A percentile compares a stretch with the other conserved stretches of the same genome.
These are phyloP conservation scores for Calameuta pallipes DNA, from an alignment of 2,888 invertebrate genomes.

Conservation along the genomic window DNA sequence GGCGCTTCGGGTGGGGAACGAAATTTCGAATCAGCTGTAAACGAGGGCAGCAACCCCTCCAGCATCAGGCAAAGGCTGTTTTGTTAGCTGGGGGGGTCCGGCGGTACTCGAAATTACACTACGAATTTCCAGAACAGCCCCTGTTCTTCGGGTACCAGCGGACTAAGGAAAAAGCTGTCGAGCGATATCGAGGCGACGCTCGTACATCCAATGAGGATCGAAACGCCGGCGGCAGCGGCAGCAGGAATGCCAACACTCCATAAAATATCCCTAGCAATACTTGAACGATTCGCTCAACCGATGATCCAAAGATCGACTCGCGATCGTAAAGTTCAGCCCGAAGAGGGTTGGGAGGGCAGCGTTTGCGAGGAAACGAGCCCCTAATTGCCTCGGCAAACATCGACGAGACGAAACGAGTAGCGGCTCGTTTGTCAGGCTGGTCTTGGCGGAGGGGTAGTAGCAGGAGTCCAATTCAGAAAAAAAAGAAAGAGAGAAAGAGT, in stretches of 20 bases:
- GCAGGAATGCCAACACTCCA: not conserved
- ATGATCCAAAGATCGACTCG: not conserved
- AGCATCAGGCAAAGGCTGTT: not conserved
- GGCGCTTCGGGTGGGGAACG: constrained; percentile 1
- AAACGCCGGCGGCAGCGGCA: not conserved
- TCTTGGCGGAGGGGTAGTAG: not conserved
- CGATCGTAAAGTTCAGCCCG: not conserved
- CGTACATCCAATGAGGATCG: not conserved
- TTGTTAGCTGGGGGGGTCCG: not conserved
- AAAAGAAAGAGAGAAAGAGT: not conserved
- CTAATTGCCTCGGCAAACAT: constrained; percentile 5
- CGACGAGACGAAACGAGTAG: constrained; percentile 7
- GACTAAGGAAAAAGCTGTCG: not conserved
- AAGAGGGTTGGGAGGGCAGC: not conserved
- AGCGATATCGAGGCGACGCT: not conserved
- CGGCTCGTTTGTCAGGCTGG: constrained; percentile 3
- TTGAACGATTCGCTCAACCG: not conserved
- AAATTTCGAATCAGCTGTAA: constrained; percentile 8
- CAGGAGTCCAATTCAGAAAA: not conserved
- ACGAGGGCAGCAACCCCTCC: constrained; percentile 8
- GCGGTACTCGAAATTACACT: not conserved
- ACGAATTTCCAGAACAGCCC: not conserved
- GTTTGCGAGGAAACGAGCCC: not conserved
- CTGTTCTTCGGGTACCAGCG: no score
- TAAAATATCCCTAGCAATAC: not conserved